Base-by-base conservation (phyloP, 2,797 vertebrate genomes). In the Pseudocheirus occidentalis region DNA sequence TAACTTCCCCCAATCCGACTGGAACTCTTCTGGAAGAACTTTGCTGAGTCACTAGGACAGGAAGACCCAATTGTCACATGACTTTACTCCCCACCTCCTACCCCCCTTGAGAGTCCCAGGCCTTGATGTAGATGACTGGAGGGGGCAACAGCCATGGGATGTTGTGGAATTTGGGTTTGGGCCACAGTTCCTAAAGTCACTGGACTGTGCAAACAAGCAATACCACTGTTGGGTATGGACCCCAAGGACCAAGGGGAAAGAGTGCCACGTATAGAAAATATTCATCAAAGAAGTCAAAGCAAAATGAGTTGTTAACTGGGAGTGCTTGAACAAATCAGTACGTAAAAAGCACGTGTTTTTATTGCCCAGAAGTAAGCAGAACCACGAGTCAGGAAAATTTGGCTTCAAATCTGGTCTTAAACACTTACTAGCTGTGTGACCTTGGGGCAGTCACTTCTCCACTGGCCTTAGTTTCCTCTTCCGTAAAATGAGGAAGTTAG, bases 1-100 rank as follows among this genome's bases (percentile, higher is more conserved):
- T 99, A 99, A 93, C 98, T 98, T 87, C 98, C 98, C 13, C 98
- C 98, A 91, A 98, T 98, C 91, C 97, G 94, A 90, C 94, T 94
- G 53, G 46, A 91, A 91, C 96, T 91, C 28, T 54, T 98, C 95
- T 95, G 97, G 95, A 99, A 99, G 96, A 98, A 99, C 92, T 97
- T 97, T 87, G 98, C 98, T 92, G 98, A 94, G 55, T 27, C 89
- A 95, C 98, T 98, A 66, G 24, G 52, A 94, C 55, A 94, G 73
- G 96, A 93, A 40, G 28, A 97, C 18, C 13, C 31, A 97, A 97
- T 96, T 95, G 18, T 92, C 58, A 96, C 31, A 92, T 90, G 12
- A 96, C 59, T 93, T 91, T 27, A 93, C 40, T 55, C 27, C 9
- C 28, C 24, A 93, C 14, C 6, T 94, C 40, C 40, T 28, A 11